These are phyloP conservation scores for Morpho helenor DNA, from an alignment of 2,888 invertebrate species.

Conservation along the genomic window DNA sequence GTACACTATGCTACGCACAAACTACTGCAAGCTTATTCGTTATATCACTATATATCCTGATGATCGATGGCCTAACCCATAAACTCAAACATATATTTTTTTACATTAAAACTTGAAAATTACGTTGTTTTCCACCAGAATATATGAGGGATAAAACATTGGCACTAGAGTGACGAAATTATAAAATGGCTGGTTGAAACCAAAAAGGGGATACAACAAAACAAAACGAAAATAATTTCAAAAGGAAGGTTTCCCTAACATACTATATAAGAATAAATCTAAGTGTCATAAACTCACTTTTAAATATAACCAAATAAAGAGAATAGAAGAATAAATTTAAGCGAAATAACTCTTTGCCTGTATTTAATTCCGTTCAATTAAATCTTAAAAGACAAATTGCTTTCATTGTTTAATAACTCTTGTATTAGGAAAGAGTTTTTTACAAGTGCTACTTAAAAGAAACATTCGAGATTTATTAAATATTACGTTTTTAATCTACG, in stretches of 20 bases:
- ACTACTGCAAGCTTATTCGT: slow-evolving; percentile 43
- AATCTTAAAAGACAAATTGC: too few species aligned
- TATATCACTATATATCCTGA: slow-evolving; percentile 35
- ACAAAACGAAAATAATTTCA: slow-evolving; percentile 6
- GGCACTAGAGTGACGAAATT: slow-evolving; percentile 46
- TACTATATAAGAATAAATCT: neutral
- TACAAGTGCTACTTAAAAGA: neutral
- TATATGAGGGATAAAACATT: slow-evolving; percentile 32
- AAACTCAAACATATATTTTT: neutral
- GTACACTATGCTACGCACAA: slow-evolving; percentile 46
- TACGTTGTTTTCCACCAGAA: slow-evolving; percentile 36
- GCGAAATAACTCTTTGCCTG: too few species aligned
- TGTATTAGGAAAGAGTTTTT: slow-evolving; percentile 10
- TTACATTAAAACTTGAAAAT: neutral
- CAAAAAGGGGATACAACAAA: neutral
- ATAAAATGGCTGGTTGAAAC: slow-evolving; percentile 43
- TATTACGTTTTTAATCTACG: neutral
- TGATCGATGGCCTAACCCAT: slow-evolving; percentile 26
- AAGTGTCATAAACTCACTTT: neutral
- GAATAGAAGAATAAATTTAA: too few species aligned
- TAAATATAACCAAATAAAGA: too few species aligned
- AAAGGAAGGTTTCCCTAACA: neutral
- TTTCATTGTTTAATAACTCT: slow-evolving; percentile 1
- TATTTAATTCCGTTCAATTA: too few species aligned
- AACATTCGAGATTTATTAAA: neutral